Evolutionary conservation across 2,888 invertebrate species (phyloP), one percentile per base, ranked within the genome.

Genomic region (Anarsia innoxiella): DNA sequence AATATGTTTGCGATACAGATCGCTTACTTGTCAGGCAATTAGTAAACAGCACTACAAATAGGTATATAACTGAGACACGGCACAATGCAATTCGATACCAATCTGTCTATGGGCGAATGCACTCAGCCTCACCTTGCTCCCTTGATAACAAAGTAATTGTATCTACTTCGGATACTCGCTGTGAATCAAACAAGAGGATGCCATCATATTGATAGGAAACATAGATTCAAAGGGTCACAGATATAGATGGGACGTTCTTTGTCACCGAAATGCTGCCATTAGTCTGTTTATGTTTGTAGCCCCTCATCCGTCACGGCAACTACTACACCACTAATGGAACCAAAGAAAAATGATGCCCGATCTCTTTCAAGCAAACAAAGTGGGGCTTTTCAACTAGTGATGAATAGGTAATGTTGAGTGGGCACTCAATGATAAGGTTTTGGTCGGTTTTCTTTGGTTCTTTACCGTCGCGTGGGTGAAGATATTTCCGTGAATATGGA

Each of bases 211-310:
- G 19, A 25, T 54, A 50, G 43, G 46, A 53, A n/a, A 72, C 48
- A 51, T 73, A 66, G 73, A 73, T 75, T 66, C 60, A 41, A 41
- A 44, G 59, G 55, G 55, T 46, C 53, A 50, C 51, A n/a, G n/a
- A n/a, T n/a, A n/a, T 47, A 64, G 68, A 73, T 70, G 66, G 66
- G 54, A 54, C 46, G 58, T 66, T 68, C 72, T 74, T 76, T 77
- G 76, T 77, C 74, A 72, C 59, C 56, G 46, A 57, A 50, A 56
- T 58, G 53, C 46, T 44, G 51, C 66, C 73, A 75, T 76, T 71
- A 72, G 66, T 67, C 63, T 72, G 69, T 74, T 72, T 76, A 71
- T 72, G 66, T 75, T 69, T 69, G 69, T 51, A 13, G 15, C 9
- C 25, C n/a, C 9, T 13, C 8, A 31, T 31, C 23, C 23, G 32